These are phyloP conservation scores for Florisuga fusca DNA, from an alignment of 2,797 vertebrate species.

Conservation along the genomic window DNA sequence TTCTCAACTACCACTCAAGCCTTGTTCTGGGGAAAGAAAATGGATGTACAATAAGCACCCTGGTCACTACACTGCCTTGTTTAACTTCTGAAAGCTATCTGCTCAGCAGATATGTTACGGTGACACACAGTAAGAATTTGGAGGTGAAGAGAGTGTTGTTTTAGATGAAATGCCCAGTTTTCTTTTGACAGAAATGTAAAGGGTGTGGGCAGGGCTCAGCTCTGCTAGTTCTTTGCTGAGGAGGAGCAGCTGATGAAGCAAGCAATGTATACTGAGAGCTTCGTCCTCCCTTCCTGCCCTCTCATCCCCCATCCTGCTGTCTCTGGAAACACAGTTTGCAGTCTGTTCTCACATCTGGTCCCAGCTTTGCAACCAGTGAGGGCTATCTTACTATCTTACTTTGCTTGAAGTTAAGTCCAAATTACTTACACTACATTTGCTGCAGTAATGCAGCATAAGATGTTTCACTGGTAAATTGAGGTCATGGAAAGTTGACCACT, in stretches of 20 bases:
- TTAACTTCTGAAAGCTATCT: background rate
- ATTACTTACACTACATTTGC: background rate
- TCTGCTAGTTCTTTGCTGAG: background rate
- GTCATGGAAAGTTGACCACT: background rate
- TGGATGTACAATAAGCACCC: rapidly evolving
- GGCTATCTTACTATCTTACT: no score
- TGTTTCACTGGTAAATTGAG: background rate
- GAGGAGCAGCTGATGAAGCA: background rate
- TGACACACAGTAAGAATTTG: background rate
- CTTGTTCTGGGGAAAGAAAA: background rate
- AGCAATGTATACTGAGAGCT: rapidly evolving
- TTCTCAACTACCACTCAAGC: background rate
- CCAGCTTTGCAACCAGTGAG: background rate
- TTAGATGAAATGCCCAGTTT: background rate
- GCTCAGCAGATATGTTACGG: background rate
- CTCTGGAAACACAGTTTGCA: rapidly evolving
- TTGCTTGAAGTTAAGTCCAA: background rate
- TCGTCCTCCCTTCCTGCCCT: background rate
- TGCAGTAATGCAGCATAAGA: background rate
- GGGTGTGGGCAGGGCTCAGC: background rate
- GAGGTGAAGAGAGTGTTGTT: background rate
- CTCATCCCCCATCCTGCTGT: background rate
- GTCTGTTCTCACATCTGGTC: background rate
- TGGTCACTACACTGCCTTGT: background rate
- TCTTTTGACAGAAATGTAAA: background rate